Evolutionary conservation across 2,113 vertebrate genomes (phyloP), one percentile per base, ranked within the genome.

Genomic region (Rhineura floridana): DNA sequence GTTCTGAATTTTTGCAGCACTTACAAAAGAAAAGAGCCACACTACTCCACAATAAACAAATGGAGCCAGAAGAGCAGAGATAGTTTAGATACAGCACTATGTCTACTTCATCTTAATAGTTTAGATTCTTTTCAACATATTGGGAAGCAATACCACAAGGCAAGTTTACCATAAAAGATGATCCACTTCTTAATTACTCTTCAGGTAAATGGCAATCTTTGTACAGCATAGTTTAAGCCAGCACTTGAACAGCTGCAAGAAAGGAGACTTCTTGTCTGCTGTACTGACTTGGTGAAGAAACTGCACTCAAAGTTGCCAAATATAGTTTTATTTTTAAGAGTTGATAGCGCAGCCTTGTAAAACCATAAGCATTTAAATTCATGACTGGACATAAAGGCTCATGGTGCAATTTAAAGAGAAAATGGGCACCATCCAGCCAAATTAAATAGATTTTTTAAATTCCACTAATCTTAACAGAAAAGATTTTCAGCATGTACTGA

Each of bases 11-110:
- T 52, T 19, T 3, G 2, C 67, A 36, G 4, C 0, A 3, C 23
- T 78, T 25, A 46, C 70, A 77, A 19, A 89, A 39, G 44, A 70
- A 59, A 2, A 33, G 12, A 15, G 3, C 11, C 19, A 21, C 1
- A 30, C 0, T 70, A 23, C 13, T 48, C 1, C 30, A 78, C 44
- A 70, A 65, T 42, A 69, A 30, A 65, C 9, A 1, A 30, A 87
- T 0, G 28, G 0, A 4, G 67, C 1, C 0, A 0, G 21, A 39
- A 0, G 0, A 0, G 6, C 0, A 77, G 10, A 33, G 21, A n/a
- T 67, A 77, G 80, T 21, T 52, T 0, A 73, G 19, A 3, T 19
- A 25, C 84, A 63, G 50, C 69, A 13, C 33, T n/a, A 36, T 15
- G 4, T 21, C 1, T 39, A 23, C 36, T 73, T 73, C 70, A 69